These are phyloP conservation scores for Poicephalus meyeri DNA, from an alignment of 2,113 vertebrate species.

Conservation along the genomic window DNA sequence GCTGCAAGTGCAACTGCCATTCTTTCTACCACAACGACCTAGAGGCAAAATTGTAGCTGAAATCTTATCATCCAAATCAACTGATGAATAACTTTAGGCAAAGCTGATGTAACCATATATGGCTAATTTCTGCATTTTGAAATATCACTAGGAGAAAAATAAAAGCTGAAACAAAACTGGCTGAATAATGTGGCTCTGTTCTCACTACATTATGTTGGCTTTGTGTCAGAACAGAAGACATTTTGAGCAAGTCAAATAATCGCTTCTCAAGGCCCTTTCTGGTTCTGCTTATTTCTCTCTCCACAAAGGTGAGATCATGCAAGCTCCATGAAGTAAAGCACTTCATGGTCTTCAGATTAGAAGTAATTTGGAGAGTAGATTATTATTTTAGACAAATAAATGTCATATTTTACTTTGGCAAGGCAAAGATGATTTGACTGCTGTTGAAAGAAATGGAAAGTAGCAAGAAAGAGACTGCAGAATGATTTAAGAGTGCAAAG, in stretches of 20 bases:
- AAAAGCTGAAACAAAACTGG: neutral
- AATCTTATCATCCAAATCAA: neutral
- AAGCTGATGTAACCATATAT: neutral
- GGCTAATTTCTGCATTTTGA: neutral
- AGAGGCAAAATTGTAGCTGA: neutral
- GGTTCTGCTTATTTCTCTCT: neutral
- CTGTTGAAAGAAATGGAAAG: neutral
- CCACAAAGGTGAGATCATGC: neutral
- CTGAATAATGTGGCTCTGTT: neutral
- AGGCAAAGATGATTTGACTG: neutral
- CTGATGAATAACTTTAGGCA: neutral
- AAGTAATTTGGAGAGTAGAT: neutral
- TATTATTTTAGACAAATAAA: slow-evolving; percentile 36
- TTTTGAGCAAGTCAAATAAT: neutral
- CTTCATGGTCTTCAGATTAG: neutral
- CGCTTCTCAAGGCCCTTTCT: neutral
- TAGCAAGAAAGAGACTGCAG: neutral
- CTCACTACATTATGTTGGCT: neutral
- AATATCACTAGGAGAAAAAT: neutral
- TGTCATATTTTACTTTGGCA: neutral
- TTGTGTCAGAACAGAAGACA: neutral
- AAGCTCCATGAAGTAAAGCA: neutral
- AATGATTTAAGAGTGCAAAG: slow-evolving; percentile 7
- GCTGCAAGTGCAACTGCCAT: neutral
- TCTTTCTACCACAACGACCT: neutral